These are phyloP conservation scores for Sarotherodon lohbergeri DNA, from an alignment of 2,113 vertebrate species.

Conservation along the genomic window DNA sequence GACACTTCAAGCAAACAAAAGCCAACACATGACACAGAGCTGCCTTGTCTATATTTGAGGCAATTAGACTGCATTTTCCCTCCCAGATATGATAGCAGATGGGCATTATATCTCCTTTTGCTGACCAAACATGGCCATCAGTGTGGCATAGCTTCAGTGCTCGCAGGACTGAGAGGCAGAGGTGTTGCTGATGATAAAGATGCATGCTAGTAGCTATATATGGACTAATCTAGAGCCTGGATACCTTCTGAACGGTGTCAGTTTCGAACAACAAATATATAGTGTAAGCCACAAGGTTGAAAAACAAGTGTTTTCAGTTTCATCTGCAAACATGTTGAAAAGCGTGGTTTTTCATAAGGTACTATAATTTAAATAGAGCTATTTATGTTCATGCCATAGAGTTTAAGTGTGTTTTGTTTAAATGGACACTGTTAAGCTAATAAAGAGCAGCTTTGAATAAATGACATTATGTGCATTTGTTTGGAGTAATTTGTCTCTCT, in stretches of 20 bases:
- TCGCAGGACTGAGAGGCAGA: slow-evolving; percentile 72
- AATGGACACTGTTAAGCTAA: slow-evolving; percentile 48
- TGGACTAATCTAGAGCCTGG: slow-evolving; percentile 51
- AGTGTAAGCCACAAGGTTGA: neutral
- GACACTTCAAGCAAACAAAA: slow-evolving; percentile 69
- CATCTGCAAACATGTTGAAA: neutral
- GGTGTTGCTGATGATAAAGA: slow-evolving; percentile 75
- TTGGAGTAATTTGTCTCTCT: slow-evolving; percentile 46
- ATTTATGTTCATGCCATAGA: slow-evolving; percentile 27
- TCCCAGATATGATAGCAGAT: slow-evolving; percentile 66
- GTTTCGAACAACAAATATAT: neutral
- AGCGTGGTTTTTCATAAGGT: neutral
- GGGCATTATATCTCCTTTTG: slow-evolving; percentile 70
- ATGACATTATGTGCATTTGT: slow-evolving; percentile 50
- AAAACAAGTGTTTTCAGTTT: neutral
- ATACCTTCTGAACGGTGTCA: slow-evolving; percentile 25
- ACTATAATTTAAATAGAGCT: slow-evolving; percentile 19
- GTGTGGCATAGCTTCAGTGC: slow-evolving; percentile 69
- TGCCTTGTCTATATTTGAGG: slow-evolving; percentile 69
- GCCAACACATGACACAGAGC: slow-evolving; percentile 48
- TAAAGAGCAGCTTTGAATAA: slow-evolving; percentile 47
- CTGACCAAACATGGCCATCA: slow-evolving; percentile 83
- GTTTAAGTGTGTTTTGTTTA: slow-evolving; percentile 41
- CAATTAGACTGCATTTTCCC: slow-evolving; percentile 65
- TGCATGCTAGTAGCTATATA: slow-evolving; percentile 60